Base-by-base conservation (phyloP, 2,888 invertebrate species). In the Protonemura montana region DNA sequence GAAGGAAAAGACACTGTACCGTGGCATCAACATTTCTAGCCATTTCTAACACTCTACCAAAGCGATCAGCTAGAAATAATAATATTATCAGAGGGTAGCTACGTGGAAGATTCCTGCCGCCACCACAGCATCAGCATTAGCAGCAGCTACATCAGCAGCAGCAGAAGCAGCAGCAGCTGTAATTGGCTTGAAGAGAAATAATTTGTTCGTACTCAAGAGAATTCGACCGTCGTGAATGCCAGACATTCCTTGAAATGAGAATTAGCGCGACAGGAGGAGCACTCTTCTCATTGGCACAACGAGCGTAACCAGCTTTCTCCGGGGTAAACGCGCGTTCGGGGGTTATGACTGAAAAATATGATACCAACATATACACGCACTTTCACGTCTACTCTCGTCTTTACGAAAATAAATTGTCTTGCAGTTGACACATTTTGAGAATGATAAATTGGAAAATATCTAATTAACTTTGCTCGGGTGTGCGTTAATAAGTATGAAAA, bases 371-470 rank as follows among this genome's bases (percentile, higher is more conserved):
- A 13, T 78, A 26, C n/a, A 78, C 78, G 26, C 59, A 59, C 59
- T 59, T 59, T 59, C 59, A 2, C 59, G 59, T 21, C 59, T 3
- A 3, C 21, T 21, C 78, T 26, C 78, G 78, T 78, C 78, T 28
- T 78, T 27, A 13, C 3, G 26, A 78, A 78, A 41, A 82, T 82
- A 82, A 82, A 82, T 41, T 82, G 82, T 82, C 82, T 82, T 41
- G 26, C 30, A 35, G 82, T 82, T 82, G 82, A 82, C 82, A 82
- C 82, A 21, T 26, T n/a, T n/a, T 35, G 82, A 59, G 41, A 35
- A 82, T 82, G 82, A 82, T 82, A 82, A 82, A 82, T 82, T 82
- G 82, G 82, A 41, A 41, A 82, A 82, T 41, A 82, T 82, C 82
- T 82, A 41, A 82, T 41, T 82, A 41, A 41, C 41, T 41, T 30